These are phyloP conservation scores for Hormaphis cornu DNA, from an alignment of 1,140 invertebrate genomes.

Conservation along the genomic window DNA sequence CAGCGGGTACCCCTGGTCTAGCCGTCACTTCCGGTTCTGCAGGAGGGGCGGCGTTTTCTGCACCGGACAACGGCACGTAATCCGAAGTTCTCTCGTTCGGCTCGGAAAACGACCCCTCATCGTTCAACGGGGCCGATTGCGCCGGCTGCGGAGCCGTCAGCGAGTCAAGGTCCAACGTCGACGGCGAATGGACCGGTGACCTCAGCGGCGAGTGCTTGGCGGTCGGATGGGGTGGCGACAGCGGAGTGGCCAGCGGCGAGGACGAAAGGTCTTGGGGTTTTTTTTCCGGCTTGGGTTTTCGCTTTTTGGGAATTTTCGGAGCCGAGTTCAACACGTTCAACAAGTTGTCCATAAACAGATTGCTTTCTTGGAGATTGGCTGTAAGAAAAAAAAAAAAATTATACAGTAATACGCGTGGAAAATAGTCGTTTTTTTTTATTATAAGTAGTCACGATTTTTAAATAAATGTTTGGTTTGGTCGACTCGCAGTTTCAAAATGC, in stretches of 20 bases:
- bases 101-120: background rate
- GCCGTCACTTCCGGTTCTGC: background rate
- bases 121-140: background rate
- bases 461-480: background rate
- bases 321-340: constrained; percentile 12
- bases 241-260: background rate
- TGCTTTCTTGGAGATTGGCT: constrained; percentile 19
- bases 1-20: background rate
- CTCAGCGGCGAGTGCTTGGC: background rate
- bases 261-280: background rate
- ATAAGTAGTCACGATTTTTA: too few species aligned
- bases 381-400: background rate
- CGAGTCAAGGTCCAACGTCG: constrained; percentile 8
- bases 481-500: background rate
- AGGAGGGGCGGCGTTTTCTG: background rate
- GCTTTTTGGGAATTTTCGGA: constrained; percentile 18
- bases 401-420: too few species aligned
- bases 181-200: constrained; percentile 8
- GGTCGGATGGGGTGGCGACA: background rate
- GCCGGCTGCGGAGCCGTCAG: background rate
- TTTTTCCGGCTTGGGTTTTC: constrained; percentile 12
- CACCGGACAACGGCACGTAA: background rate
- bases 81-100: background rate
- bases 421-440: background rate
- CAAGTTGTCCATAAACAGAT: constrained; percentile 19